Evolutionary conservation across 2,797 vertebrate genomes (phyloP), one percentile per base, ranked within the genome.

Genomic region (Schizopygopsis pylzovi): DNA sequence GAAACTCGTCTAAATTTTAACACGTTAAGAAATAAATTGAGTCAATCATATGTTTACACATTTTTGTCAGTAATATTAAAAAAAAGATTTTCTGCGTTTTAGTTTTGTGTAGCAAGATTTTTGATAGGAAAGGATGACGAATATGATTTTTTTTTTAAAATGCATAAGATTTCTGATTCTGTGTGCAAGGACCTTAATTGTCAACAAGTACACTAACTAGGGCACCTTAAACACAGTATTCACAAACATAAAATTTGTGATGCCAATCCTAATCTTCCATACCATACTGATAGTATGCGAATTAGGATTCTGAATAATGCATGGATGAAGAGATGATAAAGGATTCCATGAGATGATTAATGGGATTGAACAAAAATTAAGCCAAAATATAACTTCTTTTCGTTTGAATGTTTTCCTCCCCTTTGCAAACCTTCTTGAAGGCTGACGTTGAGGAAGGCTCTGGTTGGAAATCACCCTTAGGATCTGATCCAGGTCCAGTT

Each of bases 351-450:
- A 71, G 37, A 81, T 68, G 18, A 54, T 54, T 4, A 6, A 41
- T 56, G 15, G 43, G 37, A 63, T 12, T 28, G 33, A 56, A 20
- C 49, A 47, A 8, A 43, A 63, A 28, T n/a, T 18, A 2, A 37
- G 77, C 39, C 25, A 79, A 79, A 25, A 28, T 5, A 3, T 18
- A 3, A 0, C 9, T 65, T 41, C 13, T 37, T 45, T 20, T 12
- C 10, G 25, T 81, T 25, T 41, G 79, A 71, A 65, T 87, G 86
- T 89, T 90, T 91, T 91, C 89, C 88, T 89, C 92, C 91, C 89
- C 90, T 88, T 89, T 89, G 87, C 91, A 90, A 80, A 54, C 81
- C 89, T 85, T 88, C 79, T 67, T 71, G 82, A 90, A 88, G 79
- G 71, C 28, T 25, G 25, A 70, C 28, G 56, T 47, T 28, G 45